Base-by-base conservation (phyloP, 2,113 vertebrate genomes). In the Pseudopodoces humilis region DNA sequence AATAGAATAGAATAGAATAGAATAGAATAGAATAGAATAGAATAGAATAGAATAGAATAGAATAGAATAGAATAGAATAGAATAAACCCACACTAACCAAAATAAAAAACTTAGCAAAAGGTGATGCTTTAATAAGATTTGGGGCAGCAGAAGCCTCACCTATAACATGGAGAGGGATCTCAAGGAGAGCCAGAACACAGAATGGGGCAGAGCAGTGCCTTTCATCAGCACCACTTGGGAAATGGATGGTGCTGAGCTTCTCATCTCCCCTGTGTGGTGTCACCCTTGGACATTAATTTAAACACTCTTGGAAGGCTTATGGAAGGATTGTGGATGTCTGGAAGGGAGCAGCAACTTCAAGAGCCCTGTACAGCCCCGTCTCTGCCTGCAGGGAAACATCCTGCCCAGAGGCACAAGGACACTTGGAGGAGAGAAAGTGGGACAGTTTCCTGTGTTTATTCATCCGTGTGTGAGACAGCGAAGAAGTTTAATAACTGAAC, bases 261-360 rank as follows among this genome's bases (percentile, higher is more conserved):
- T 19, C 9, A 3, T 18, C 56, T 70, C 50, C 37, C 33, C 74
- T 1, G 37, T 4, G 33, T 20, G 55, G 35, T 65, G 33, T 39
- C 59, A 20, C 50, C 6, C 46, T 69, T n/a, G 53, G 63, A 46
- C 11, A 17, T 44, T 13, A 28, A 58, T 46, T 76, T 11, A 76
- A 69, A 41, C 27, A 1, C 35, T 21, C 12, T 58, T 5, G 0
- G 1, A 37, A 74, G 35, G 13, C 6, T 64, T 11, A 8, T 0
- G 0, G 39, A 79, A 53, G 44, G 47, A 31, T n/a, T 23, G 59
- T 23, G 7, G 41, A 5, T 2, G 11, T 15, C 75, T 41, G 46
- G 53, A 46, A 88, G 31, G 35, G 59, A 91, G 64, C 39, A 21
- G 68, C 1, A 3, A n/a, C 11, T 84, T 14, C 4, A 88, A 6